Evolutionary conservation across 2,888 invertebrate genomes (phyloP).

Genomic region (Andrena haemorrhoa): DNA sequence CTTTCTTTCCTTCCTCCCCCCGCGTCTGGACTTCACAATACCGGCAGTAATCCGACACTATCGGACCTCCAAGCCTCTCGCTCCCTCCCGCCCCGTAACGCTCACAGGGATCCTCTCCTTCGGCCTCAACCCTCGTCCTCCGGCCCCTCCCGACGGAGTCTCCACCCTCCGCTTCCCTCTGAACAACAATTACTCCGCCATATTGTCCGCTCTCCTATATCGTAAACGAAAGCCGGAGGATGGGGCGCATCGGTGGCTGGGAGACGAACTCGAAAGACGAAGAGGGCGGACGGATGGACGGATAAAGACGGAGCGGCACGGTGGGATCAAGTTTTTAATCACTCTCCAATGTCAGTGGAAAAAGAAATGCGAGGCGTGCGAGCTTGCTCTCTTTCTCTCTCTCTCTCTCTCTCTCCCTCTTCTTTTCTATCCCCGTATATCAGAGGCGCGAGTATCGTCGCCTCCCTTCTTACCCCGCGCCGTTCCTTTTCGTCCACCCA

Average conservation of each 20-base stretch:
- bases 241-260: slow-evolving; percentile 16
- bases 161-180: slow-evolving; percentile 53
- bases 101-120: slow-evolving; percentile 1
- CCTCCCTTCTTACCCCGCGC: slow-evolving; percentile 3
- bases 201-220: slow-evolving; percentile 76
- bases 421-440: slow-evolving; percentile 33
- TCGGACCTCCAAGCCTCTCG: slow-evolving; percentile 62
- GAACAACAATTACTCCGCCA: slow-evolving; percentile 79
- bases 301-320: slow-evolving; percentile 70
- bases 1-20: slow-evolving; percentile 55
- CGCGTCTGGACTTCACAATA: slow-evolving; percentile 79
- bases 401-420: background rate
- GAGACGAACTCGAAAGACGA: slow-evolving; percentile 57
- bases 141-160: slow-evolving; percentile 19
- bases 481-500: background rate
- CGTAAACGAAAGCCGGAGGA: slow-evolving; percentile 67
- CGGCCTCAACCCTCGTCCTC: slow-evolving; percentile 15
- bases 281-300: slow-evolving; percentile 68
- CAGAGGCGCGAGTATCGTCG: slow-evolving; percentile 55
- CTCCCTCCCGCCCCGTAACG: slow-evolving; percentile 17
- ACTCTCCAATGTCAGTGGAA: slow-evolving; percentile 78
- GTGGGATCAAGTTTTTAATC: slow-evolving; percentile 81
- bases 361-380: slow-evolving; percentile 70
- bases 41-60: slow-evolving; percentile 80
- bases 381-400: slow-evolving; percentile 21